Conservation (phyloP, 2,888 invertebrate species). For the Cryptops parisi region DNA sequence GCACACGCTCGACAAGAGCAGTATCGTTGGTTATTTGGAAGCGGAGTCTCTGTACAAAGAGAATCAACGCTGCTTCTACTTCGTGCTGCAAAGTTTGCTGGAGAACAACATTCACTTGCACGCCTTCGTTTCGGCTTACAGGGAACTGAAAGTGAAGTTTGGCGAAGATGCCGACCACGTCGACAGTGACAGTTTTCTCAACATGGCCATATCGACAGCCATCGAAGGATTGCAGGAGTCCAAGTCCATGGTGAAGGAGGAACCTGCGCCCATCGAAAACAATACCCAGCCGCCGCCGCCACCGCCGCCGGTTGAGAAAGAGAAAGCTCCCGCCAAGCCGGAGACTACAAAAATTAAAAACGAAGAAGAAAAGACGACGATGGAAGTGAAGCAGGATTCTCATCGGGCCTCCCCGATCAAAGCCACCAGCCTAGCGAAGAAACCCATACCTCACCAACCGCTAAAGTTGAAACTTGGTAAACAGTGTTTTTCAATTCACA, state of each 20-base stretch:
- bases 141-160: constrained; percentile 18
- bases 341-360: no score
- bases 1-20: constrained; percentile 35
- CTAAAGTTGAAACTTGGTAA: constrained; percentile 15
- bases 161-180: constrained; percentile 18
- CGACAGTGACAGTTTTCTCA: constrained; percentile 26
- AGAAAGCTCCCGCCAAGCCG: no score
- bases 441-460: background rate
- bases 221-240: constrained; percentile 26
- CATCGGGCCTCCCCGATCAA: background rate
- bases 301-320: constrained; percentile 4
- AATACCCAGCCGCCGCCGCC: background rate
- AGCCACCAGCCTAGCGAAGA: background rate
- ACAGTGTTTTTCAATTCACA: background rate
- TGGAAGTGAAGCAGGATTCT: background rate
- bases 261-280: background rate
- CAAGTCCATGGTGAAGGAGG: background rate
- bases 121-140: constrained; percentile 26
- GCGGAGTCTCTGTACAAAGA: constrained; percentile 41
- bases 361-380: background rate
- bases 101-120: constrained; percentile 39
- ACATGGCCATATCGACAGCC: constrained; percentile 29
- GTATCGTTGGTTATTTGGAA: constrained; percentile 41
- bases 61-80: constrained; percentile 43
- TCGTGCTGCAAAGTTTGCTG: constrained; percentile 38